Evolutionary conservation across 2,888 invertebrate genomes (phyloP).

Genomic region (Alloplasta piceator): DNA sequence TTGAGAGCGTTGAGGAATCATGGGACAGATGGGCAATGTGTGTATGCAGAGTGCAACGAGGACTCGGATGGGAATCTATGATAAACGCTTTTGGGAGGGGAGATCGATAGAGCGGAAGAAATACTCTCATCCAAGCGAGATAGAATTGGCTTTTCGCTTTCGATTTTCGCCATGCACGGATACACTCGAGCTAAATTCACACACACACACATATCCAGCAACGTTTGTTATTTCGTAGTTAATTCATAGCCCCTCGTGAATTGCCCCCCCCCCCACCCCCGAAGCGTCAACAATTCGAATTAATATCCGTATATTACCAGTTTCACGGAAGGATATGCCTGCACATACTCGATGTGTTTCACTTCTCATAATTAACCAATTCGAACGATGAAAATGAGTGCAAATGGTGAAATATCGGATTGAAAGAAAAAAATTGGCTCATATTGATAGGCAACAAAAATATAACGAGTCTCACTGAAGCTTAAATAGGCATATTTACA

Average conservation of each 20-base stretch:
- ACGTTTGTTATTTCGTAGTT: constrained; percentile 59
- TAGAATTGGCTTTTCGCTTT: constrained; percentile 15
- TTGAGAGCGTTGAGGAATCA: constrained; percentile 5
- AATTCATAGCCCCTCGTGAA: constrained; percentile 59
- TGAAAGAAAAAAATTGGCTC: neutral
- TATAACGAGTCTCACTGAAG: neutral
- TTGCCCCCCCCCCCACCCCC: constrained; percentile 49
- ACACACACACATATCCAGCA: neutral
- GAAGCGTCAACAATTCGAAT: constrained; percentile 72
- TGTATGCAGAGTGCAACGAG: constrained; percentile 27
- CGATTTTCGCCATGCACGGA: constrained; percentile 19
- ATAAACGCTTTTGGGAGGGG: constrained; percentile 27
- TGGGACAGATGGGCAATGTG: constrained; percentile 10
- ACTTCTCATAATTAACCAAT: constrained; percentile 4
- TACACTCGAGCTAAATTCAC: neutral
- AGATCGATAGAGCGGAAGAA: constrained; percentile 57
- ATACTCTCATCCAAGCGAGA: constrained; percentile 34
- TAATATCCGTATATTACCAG: constrained; percentile 68
- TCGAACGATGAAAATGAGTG: neutral
- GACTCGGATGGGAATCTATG: neutral
- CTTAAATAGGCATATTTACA: too few relatives aligned
- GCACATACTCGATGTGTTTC: constrained; percentile 38
- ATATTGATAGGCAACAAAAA: neutral
- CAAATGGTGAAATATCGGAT: neutral
- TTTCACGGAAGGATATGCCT: constrained; percentile 62